These are phyloP conservation scores for Ondatra zibethicus DNA, from an alignment of 2,113 vertebrate species.

Conservation along the genomic window DNA sequence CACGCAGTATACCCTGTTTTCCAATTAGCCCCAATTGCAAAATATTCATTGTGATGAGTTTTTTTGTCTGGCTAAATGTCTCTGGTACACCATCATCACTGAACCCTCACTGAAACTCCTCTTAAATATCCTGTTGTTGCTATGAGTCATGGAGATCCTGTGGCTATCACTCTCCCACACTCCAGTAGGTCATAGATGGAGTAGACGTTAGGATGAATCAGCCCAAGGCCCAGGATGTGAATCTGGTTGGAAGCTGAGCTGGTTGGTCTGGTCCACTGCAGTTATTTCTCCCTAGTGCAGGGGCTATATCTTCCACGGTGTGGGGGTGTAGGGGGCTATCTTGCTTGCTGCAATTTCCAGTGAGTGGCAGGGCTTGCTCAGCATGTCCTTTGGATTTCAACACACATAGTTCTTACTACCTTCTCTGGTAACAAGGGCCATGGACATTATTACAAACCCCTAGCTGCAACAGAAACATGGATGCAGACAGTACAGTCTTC, in stretches of 20 bases:
- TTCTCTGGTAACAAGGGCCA: not conserved
- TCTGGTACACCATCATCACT: not conserved
- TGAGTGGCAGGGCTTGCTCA: not conserved
- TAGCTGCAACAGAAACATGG: not conserved
- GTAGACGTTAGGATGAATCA: not conserved
- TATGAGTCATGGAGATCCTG: not conserved
- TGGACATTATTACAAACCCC: not conserved
- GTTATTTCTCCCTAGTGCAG: not conserved
- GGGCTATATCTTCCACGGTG: not conserved
- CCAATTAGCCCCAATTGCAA: not conserved
- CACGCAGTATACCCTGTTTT: not conserved
- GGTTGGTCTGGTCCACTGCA: not conserved
- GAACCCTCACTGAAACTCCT: not conserved
- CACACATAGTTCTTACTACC: not conserved
- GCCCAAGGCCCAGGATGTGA: not conserved
- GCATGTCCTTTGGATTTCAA: not conserved
- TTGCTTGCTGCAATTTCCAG: not conserved
- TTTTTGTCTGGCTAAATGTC: not conserved
- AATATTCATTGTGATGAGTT: not conserved
- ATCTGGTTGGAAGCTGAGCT: not conserved
- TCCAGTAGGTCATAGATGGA: not conserved
- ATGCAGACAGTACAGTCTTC: not conserved
- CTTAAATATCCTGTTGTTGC: not conserved
- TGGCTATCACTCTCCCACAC: not conserved
- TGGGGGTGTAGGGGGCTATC: fast-evolving